These are phyloP conservation scores for Euglossa dilemma DNA, from an alignment of 1,140 invertebrate genomes.

Conservation along the genomic window DNA sequence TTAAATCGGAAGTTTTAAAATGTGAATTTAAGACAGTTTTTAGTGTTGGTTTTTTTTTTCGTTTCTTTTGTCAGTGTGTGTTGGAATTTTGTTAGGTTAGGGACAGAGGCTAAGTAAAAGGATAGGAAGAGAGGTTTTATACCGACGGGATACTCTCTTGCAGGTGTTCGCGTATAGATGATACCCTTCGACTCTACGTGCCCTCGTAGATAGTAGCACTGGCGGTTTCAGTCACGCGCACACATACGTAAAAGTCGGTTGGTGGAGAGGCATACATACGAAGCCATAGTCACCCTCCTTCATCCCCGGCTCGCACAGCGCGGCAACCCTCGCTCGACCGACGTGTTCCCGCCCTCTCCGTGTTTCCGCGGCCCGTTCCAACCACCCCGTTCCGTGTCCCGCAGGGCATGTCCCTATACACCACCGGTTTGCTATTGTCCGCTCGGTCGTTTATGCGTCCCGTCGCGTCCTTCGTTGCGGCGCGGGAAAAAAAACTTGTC, in stretches of 20 bases:
- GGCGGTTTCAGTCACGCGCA: constrained; percentile 56
- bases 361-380: constrained; percentile 82
- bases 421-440: constrained; percentile 73
- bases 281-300: constrained; percentile 61
- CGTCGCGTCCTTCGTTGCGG: not conserved
- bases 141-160: constrained; percentile 42
- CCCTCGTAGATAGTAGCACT: constrained; percentile 67
- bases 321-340: constrained; percentile 68
- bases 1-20: not conserved
- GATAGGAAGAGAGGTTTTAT: constrained; percentile 65
- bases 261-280: constrained; percentile 51
- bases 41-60: no score
- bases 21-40: no score
- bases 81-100: no score
- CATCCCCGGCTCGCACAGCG: constrained; percentile 52
- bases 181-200: constrained; percentile 76
- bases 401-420: constrained; percentile 81
- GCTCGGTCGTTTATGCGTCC: constrained; percentile 30
- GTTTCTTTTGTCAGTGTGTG: no score
- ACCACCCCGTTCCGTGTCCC: constrained; percentile 82
- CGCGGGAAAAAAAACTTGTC: constrained; percentile 61
- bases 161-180: constrained; percentile 75
- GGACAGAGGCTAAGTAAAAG: constrained; percentile 31
- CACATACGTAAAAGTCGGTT: constrained; percentile 38
- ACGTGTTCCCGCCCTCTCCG: constrained; percentile 79